Conservation (phyloP, 2,113 vertebrate species). For the Lophotis ruficrista region DNA sequence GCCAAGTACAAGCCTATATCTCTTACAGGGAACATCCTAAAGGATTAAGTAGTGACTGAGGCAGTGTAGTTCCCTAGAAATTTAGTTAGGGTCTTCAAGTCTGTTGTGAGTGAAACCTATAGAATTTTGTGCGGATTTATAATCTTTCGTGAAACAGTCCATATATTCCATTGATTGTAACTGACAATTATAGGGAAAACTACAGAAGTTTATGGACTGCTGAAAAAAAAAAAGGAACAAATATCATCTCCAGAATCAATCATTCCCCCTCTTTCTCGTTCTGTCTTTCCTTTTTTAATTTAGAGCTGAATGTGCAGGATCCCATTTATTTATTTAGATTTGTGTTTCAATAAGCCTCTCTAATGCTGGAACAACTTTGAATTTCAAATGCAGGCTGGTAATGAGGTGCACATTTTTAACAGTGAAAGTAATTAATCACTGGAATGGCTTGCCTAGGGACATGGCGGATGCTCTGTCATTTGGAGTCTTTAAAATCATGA, state of each 20-base stretch:
- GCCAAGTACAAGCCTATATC: not conserved
- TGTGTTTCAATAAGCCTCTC: not conserved
- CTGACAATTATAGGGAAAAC: not conserved
- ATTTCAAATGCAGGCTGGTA: constrained; percentile 54
- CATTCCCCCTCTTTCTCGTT: not conserved
- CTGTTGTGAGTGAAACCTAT: not conserved
- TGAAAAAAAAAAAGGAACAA: not conserved
- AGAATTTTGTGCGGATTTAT: constrained; percentile 28
- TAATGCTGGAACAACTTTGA: constrained; percentile 6
- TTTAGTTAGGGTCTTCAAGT: not conserved
- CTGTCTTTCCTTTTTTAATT: not conserved
- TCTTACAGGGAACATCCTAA: not conserved
- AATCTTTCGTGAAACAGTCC: not conserved
- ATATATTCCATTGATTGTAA: constrained; percentile 1
- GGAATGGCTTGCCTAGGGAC: constrained; percentile 57
- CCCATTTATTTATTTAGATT: constrained; percentile 30
- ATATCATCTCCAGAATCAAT: not conserved
- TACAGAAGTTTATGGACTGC: not conserved
- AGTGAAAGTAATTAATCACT: constrained; percentile 55
- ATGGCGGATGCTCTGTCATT: constrained; percentile 57
- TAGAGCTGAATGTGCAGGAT: not conserved
- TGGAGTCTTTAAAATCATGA: constrained; percentile 59
- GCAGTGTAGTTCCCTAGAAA: not conserved
- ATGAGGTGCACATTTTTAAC: constrained; percentile 55
- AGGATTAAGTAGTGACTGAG: not conserved